Evolutionary conservation across 2,113 vertebrate species (phyloP), one percentile per base, ranked within the genome.

Genomic region (Callionymus lyra): DNA sequence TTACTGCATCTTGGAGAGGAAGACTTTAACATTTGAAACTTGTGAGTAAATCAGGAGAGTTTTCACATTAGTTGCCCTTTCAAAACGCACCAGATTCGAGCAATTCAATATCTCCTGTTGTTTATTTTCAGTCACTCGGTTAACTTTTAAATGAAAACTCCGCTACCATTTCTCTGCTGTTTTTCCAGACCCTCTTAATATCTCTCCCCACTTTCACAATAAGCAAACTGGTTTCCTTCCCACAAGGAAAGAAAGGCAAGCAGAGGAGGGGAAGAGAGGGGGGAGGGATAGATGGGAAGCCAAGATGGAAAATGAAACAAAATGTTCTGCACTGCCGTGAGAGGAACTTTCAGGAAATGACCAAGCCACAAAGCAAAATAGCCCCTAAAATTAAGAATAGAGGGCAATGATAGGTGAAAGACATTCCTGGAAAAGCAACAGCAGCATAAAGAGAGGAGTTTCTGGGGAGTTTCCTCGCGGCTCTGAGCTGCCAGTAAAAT

Each of bases 221-320:
- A 47, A 14, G 39, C 42, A 40, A 15, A 13, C 46, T 65, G 14
- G 36, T 67, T 78, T 82, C 68, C 64, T 60, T 40, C 51, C 66
- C 12, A 53, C 41, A 37, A 36, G 57, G 65, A 67, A 74, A 72
- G 15, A 41, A 19, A 38, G 59, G 44, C 40, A 64, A 50, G 16
- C 56, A 59, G 42, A 71, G 41, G 36, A 42, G 31, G 55, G 64
- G 68, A 63, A 74, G 66, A 58, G 65, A 72, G 41, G 59, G 58
- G 48, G 79, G 72, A 77, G 79, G 72, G 68, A 77, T 59, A 57
- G 68, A 74, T 56, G 70, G 62, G 74, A 82, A 80, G 65, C 67
- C 59, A 41, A 39, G 53, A 50, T 6, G 72, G 68, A 76, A 76
- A 79, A 80, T 59, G 53, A 72, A 80, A 82, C 76, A 74, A 73